Evolutionary conservation across 92 coral and sea anemone species (phyloP).

Genomic region (Actinernus sp.): DNA sequence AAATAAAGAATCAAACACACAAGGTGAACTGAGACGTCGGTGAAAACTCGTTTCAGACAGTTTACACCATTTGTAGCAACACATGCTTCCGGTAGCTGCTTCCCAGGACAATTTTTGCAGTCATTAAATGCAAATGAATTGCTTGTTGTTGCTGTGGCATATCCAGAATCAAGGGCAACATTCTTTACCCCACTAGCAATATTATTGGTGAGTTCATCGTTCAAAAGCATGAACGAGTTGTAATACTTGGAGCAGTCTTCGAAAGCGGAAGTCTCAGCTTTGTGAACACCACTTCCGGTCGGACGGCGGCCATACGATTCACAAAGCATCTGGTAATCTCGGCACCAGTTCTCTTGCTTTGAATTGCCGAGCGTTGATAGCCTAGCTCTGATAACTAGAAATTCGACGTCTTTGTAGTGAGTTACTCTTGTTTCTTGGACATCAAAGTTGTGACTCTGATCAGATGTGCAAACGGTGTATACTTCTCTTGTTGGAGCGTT

Average conservation of each 20-base stretch:
- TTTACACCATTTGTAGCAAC: background rate
- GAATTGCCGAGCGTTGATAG: constrained; percentile 10
- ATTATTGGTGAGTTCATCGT: background rate
- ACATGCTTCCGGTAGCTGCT: background rate
- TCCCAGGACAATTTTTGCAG: constrained; percentile 6
- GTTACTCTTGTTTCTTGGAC: constrained; percentile 46
- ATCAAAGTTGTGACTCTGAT: constrained; percentile 18
- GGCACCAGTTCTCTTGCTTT: constrained; percentile 24
- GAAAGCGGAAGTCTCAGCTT: background rate
- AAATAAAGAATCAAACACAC: too few relatives aligned
- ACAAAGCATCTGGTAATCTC: constrained; percentile 34
- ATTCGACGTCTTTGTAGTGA: constrained; percentile 2
- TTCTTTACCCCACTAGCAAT: background rate
- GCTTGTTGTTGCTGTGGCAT: background rate
- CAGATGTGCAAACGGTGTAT: constrained; percentile 44
- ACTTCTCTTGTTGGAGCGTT: constrained; percentile 5
- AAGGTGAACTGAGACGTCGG: too few relatives aligned
- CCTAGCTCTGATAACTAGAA: constrained; percentile 20
- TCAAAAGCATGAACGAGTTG: constrained; percentile 29
- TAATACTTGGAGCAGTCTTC: constrained; percentile 4
- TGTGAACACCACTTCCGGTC: constrained; percentile 6
- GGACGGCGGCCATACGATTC: constrained; percentile 41
- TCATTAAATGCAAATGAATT: constrained; percentile 2
- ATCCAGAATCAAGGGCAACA: constrained; percentile 5
- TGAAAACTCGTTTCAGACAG: constrained; percentile 18